A percentile compares a stretch with the other conserved stretches of the same genome.
Conservation (phyloP, 2,888 invertebrate species). For the Trissoscelio sp. region DNA sequence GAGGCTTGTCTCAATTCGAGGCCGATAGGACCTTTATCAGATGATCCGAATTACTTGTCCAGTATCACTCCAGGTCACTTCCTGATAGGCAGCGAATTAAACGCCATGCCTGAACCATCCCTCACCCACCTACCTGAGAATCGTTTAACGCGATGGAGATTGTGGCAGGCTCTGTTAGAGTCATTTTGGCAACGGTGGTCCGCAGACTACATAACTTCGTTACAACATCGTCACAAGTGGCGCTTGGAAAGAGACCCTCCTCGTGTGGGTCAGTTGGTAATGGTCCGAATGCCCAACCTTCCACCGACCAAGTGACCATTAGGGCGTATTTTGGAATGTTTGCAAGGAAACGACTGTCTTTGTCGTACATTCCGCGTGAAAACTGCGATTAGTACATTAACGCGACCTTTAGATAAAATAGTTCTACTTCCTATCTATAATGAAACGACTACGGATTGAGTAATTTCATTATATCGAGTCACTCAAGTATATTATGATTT, state of each 20-base stretch:
- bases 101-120: conserved; percentile 63
- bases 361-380: neutral
- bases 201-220: conserved; percentile 62
- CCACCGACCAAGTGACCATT: conserved; percentile 3
- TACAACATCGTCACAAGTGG: conserved; percentile 69
- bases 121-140: conserved; percentile 5
- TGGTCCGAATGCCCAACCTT: neutral
- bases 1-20: conserved; percentile 58
- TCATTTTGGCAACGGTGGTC: conserved; percentile 65
- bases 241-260: neutral
- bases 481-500: too few relatives aligned
- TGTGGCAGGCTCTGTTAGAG: conserved; percentile 50
- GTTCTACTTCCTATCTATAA: conserved; percentile 5
- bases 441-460: too few relatives aligned
- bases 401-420: neutral
- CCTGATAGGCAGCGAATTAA: conserved; percentile 62
- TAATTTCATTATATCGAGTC: too few relatives aligned
- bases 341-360: neutral
- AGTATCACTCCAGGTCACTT: conserved; percentile 69
- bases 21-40: conserved; percentile 35
- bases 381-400: neutral
- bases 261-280: neutral
- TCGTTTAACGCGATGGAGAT: conserved; percentile 62
- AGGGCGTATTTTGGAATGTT: neutral
- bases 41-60: conserved; percentile 53